Evolutionary conservation across 2,113 vertebrate species (phyloP).

Genomic region (Irena cyanogastra): DNA sequence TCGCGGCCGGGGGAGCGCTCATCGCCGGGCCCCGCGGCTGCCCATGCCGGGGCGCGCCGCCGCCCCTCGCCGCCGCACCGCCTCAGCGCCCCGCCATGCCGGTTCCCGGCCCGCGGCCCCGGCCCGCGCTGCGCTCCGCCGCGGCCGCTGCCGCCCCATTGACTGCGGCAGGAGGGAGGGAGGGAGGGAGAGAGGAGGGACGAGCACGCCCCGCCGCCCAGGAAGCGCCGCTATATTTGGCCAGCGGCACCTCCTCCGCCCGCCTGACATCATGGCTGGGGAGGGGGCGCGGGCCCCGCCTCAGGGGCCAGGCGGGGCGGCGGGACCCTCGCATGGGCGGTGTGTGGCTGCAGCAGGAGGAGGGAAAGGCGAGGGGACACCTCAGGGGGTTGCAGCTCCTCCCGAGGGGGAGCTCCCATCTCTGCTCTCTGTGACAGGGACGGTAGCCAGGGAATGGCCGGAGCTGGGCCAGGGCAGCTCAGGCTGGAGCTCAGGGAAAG

Average conservation of each 20-base stretch:
- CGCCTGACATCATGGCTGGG: conserved; percentile 1
- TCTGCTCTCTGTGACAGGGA: not conserved
- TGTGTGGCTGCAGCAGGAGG: not conserved
- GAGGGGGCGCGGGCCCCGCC: not conserved
- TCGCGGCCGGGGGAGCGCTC: conserved; percentile 3
- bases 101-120: not conserved
- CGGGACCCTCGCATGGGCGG: not conserved
- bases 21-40: conserved; percentile 10
- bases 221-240: conserved; percentile 53
- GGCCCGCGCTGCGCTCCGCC: not conserved
- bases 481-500: not conserved
- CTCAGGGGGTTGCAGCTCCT: not conserved
- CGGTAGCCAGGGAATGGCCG: not conserved
- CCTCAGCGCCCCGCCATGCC: not conserved
- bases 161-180: conserved; percentile 32
- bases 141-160: conserved; percentile 19
- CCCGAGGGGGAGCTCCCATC: not conserved
- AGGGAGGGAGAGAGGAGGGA: not conserved
- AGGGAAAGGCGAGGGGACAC: too few species aligned
- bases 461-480: not conserved
- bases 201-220: not conserved
- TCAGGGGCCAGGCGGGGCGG: not conserved
- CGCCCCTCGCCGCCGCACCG: not conserved
- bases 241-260: not conserved
- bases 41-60: not conserved